Evolutionary conservation across 2,113 vertebrate genomes (phyloP), one percentile per base, ranked within the genome.

Genomic region (Eulacestoma nigropectus): DNA sequence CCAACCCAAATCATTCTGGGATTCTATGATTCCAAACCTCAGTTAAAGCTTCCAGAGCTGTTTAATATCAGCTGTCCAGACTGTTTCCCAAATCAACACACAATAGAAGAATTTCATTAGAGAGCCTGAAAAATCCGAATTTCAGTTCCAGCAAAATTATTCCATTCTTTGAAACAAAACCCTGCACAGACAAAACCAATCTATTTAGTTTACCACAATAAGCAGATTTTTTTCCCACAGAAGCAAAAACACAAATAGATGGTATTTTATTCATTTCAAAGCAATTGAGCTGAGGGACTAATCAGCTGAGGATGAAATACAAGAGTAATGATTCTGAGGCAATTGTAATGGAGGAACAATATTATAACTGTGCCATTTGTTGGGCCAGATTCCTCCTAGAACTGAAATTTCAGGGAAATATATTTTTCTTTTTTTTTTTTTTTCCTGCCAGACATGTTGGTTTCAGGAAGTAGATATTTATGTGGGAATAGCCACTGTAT

Each of bases 271-370:
- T 91, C 32, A 1, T 94, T 84, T 93, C 91, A 89, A 93, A 94
- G 81, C 89, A 95, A 82, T 76, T 91, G 89, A 91, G 89, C 84
- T 49, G 72, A 39, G 65, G 41, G 84, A 85, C 53, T 91, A 94
- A 95, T 96, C 91, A 97, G 80, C 76, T 95, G 89, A 75, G 74
- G 76, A 87, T 60, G 73, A 89, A 96, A 93, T 68, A 92, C 73
- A 92, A 92, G 56, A 84, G 59, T 89, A 95, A 96, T 84, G 68
- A 90, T 75, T 97, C 86, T 75, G 89, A 88, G 82, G 91, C 64
- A 81, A 72, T 27, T 93, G 86, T 78, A 83, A 81, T 81, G 84
- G 80, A 89, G 49, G 69, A 90, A 77, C 50, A 92, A 25, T 73
- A 87, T 72, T 81, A 59, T 20, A 81, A 72, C 39, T 72, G 76